Evolutionary conservation across 2,113 vertebrate species (phyloP).

Genomic region (Tragelaphus imberbis): DNA sequence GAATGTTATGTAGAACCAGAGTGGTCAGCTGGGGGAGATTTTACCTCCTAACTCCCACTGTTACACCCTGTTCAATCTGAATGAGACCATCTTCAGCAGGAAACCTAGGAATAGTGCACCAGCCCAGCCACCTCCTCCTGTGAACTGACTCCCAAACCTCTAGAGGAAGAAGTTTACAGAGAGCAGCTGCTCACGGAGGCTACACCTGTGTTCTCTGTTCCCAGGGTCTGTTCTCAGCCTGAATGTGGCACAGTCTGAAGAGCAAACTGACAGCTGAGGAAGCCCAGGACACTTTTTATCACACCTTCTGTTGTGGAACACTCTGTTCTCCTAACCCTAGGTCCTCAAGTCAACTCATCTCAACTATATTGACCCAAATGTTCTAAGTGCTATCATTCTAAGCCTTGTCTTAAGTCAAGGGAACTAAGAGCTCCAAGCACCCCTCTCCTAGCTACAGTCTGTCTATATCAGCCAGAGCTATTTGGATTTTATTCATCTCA

Average conservation of each 20-base stretch:
- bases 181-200: neutral
- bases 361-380: neutral
- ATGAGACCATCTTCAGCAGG: neutral
- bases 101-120: neutral
- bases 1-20: neutral
- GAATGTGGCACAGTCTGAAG: neutral
- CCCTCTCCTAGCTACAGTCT: neutral
- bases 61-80: neutral
- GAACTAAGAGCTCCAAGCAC: neutral
- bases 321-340: neutral
- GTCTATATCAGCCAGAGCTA: neutral
- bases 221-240: neutral
- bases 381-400: neutral
- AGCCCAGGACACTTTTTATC: neutral
- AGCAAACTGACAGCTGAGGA: neutral
- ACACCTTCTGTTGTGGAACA: neutral
- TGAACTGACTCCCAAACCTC: neutral
- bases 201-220: neutral
- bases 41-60: neutral
- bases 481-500: neutral
- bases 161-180: neutral
- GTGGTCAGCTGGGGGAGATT: fast-evolving
- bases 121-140: fast-evolving
- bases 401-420: neutral
- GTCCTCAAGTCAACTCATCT: neutral